Evolutionary conservation across 2,888 invertebrate genomes (phyloP), one percentile per base, ranked within the genome.

Genomic region (Psylliodes chrysocephalus): DNA sequence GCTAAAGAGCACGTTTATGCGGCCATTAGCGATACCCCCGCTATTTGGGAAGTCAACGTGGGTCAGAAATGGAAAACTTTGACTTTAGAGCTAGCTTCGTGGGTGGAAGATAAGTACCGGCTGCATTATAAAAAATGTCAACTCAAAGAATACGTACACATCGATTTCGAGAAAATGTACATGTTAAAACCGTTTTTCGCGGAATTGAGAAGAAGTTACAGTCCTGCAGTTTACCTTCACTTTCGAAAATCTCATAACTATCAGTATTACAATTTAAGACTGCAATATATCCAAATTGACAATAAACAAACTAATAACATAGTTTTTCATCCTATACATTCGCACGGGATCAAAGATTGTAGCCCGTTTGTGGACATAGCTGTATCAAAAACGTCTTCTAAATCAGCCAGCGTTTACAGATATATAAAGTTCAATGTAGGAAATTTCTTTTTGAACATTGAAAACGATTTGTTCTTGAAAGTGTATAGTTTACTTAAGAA

Each of bases 151-250:
- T 91, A 90, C 78, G 87, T 93, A 6, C 83, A 93, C 85, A 90
- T 93, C 59, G 93, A 94, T 78, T 87, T 94, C 70, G 88, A 89
- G 52, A 92, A 91, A 79, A 93, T 94, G 93, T 91, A 91, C 73
- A 93, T 94, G 91, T 89, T 91, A 0, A 92, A 92, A 78, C 94
- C 94, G 0, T 93, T 93, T 81, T 92, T 91, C 76, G 92, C 93
- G 0, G 91, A 91, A 75, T 79, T 94, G 18, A 82, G 91, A 40
- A 84, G 94, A 38, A 89, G 87, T 0, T 92, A 91, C 77, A 86
- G 86, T 60, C 92, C 94, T 0, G 92, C 90, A 0, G 75, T 93
- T 40, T 92, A 91, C 89, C 73, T 91, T 68, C 92, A 93, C 72
- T 84, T 88, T 67, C 84, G 93, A 40, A 88, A 87, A 78, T 93